phyloP scores from a whole-genome alignment of 2,888 invertebrate genomes.

The Netelia inedita region DNA sequence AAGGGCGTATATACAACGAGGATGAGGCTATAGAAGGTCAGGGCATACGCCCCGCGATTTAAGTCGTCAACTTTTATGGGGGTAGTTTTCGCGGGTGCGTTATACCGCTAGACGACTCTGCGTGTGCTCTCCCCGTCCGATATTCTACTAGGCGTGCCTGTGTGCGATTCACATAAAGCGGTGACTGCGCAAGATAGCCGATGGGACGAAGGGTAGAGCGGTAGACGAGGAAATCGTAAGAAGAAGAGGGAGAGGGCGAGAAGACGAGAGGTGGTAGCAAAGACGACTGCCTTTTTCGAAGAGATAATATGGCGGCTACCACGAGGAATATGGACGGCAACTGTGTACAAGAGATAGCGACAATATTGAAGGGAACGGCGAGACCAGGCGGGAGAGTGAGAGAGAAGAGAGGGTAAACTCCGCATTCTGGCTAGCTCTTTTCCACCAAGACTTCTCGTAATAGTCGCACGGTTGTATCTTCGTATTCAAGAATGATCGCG shows the following conservation, averaged over 20 bases:
- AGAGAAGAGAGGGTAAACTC: conserved; percentile 9
- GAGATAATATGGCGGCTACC: conserved; percentile 82
- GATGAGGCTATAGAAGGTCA: conserved; percentile 60
- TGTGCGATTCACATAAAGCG: conserved; percentile 74
- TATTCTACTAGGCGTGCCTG: not conserved
- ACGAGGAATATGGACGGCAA: conserved; percentile 82
- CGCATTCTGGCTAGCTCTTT: conserved; percentile 38
- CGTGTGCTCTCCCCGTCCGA: conserved; percentile 22
- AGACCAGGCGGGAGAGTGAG: conserved; percentile 61
- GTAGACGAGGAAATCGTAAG: conserved; percentile 44
- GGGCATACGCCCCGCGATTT: conserved; percentile 83
- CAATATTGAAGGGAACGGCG: conserved; percentile 79
- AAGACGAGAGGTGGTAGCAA: conserved; percentile 17
- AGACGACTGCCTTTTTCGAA: conserved; percentile 70
- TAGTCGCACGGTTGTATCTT: conserved; percentile 51
- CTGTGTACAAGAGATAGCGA: conserved; percentile 83
- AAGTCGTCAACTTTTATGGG: conserved; percentile 84
- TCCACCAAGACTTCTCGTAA: conserved; percentile 47
- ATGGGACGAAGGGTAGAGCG: conserved; percentile 71
- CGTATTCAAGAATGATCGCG: conserved; percentile 42
- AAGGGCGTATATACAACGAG: conserved; percentile 22
- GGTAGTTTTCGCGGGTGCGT: conserved; percentile 82
- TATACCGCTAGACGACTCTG: conserved; percentile 38
- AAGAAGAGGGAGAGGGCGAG: conserved; percentile 34
- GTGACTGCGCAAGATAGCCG: conserved; percentile 65